phyloP scores from a whole-genome alignment of 2,113 vertebrate genomes.

The Entomyzon cyanotis region DNA sequence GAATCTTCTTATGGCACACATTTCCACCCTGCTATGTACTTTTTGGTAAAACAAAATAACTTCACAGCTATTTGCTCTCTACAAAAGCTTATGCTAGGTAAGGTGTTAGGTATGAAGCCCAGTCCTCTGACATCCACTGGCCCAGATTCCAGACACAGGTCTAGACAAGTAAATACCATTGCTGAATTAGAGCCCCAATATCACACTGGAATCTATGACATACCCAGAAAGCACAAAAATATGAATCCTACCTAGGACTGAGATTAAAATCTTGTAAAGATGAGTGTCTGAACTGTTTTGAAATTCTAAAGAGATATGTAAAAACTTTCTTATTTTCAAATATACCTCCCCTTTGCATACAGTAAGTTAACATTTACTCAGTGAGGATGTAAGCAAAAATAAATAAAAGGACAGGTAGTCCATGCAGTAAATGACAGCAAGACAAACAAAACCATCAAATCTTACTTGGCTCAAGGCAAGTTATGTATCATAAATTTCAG shows the following conservation, averaged over 20 bases:
- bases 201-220: not conserved
- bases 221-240: not conserved
- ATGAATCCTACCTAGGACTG: not conserved
- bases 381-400: not conserved
- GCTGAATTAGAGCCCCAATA: not conserved
- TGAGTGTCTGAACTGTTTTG: not conserved
- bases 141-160: not conserved
- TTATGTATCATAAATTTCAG: not conserved
- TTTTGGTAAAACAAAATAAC: not conserved
- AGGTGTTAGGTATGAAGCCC: not conserved
- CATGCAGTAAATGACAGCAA: not conserved
- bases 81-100: not conserved
- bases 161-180: not conserved
- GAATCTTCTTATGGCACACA: not conserved
- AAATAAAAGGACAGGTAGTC: not conserved
- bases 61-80: not conserved
- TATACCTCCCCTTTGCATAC: not conserved
- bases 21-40: not conserved
- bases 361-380: not conserved
- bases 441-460: not conserved
- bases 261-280: not conserved
- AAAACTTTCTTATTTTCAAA: conserved; percentile 29
- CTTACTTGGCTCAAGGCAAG: not conserved
- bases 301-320: not conserved
- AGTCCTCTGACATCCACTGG: not conserved